Base-by-base conservation (phyloP, 2,888 invertebrate species). In the Acrobasis suavella region DNA sequence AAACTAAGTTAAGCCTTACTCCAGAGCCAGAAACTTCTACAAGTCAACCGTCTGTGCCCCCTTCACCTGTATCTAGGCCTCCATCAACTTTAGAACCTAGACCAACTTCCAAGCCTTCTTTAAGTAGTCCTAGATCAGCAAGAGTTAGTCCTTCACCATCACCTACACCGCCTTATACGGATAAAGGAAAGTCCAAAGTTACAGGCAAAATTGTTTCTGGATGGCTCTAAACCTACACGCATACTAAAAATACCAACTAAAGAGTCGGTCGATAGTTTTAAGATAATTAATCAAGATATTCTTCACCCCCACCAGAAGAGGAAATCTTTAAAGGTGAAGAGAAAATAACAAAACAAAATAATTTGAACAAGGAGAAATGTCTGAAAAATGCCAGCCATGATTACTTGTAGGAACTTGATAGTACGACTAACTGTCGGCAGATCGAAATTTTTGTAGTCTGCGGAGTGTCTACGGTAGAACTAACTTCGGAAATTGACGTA, bases 161-260 rank as follows among this genome's bases (percentile, higher is more conserved):
- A 0, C 81, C 89, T 72, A 67, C 92, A 0, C 68, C 69, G 32
- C 69, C 85, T 50, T 80, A 86, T 51, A 54, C 92, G 42, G 94
- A 93, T 63, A 94, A 93, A 64, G 96, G 96, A 12, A 95, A 94
- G 77, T 96, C 96, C 2, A 95, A 94, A 76, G 94, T 95, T 0
- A 96, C 96, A 0, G 96, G 96, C 0, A 95, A 94, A 85, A 92
- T 95, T 68, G 94, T 96, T 66, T 94, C 96, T 15, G 96, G 96
- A 1, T 96, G 96, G 96, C 92, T 96, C 62, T 96, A 93, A 90
- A 14, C 16, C n/a, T 37, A 50, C 6, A 50, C 6, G 8, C 15
- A 54, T 15, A n/a, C 12, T 14, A n/a, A n/a, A n/a, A n/a, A n/a
- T n/a, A 32, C 38, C 38, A 38, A n/a, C 14, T 37, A n/a, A 50